Evolutionary conservation across 2,113 vertebrate genomes (phyloP), one percentile per base, ranked within the genome.

Genomic region (Plecotus auritus): DNA sequence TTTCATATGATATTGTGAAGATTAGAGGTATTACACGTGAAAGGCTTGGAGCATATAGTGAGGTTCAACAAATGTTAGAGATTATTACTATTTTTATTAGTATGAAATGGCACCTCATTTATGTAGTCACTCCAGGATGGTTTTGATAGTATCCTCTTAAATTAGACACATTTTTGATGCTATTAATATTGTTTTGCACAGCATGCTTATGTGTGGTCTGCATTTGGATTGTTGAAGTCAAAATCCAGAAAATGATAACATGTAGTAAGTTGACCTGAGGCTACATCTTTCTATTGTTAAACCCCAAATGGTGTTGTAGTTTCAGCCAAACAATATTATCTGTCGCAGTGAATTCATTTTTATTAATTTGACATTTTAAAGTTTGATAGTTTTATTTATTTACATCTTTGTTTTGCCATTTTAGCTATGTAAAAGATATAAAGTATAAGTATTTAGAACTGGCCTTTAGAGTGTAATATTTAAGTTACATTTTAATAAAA

Each of bases 401-500:
- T 91, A 9, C 73, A 82, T 10, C 54, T 70, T 90, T 66, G 45
- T 28, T 94, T 82, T 84, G 23, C 32, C 16, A 70, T 90, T 88
- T 77, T 80, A 54, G 42, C 73, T n/a, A 22, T 22, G 45, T 77
- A 32, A 59, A 72, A 90, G 18, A 42, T 66, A 12, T 45, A 61
- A 94, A 92, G 37, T 66, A n/a, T 35, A 70, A 11, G 12, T 92
- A 23, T 70, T 88, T 77, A 70, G 51, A 85, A 72, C 22, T 83
- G 54, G 30, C 74, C 49, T 93, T 88, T 88, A 67, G 42, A 90
- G 30, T 23, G 5, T 56, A 23, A 13, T 61, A 92, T 59, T 88
- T 86, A 90, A 84, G 49, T 77, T 90, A 76, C 20, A 73, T 95
- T 88, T 93, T 89, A 86, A 78, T 89, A 91, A 92, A 84, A 74